These are phyloP conservation scores for Canis aureus DNA, from an alignment of 2,113 vertebrate species.

Conservation along the genomic window DNA sequence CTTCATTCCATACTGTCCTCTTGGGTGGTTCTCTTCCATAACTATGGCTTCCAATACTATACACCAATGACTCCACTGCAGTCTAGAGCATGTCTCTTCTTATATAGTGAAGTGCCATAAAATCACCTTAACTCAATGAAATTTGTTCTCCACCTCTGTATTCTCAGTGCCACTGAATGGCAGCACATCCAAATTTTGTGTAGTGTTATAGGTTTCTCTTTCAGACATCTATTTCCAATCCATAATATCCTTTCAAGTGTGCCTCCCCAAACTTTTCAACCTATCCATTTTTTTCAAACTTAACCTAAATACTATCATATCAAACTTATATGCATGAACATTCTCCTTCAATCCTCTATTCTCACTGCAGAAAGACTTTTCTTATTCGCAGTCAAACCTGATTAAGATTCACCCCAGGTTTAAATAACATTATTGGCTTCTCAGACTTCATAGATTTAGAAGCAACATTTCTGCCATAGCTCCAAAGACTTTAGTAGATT, in stretches of 20 bases:
- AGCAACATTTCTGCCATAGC: neutral
- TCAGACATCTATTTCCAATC: neutral
- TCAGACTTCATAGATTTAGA: neutral
- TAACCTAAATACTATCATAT: neutral
- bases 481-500: neutral
- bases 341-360: neutral
- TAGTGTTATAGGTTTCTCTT: neutral
- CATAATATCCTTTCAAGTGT: neutral
- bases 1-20: neutral
- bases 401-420: neutral
- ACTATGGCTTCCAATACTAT: neutral
- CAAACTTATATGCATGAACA: neutral
- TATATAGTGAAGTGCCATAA: neutral
- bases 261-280: neutral
- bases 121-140: neutral
- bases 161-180: neutral
- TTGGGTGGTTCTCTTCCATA: neutral
- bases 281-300: neutral
- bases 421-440: neutral
- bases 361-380: neutral
- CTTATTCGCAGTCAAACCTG: neutral
- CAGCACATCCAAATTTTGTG: neutral
- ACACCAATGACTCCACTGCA: accelerated
- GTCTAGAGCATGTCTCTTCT: neutral
- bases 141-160: neutral